A percentile compares a stretch with the other conserved stretches of the same genome.
Conservation (phyloP, 1,140 invertebrate species). For the Battus philenor region DNA sequence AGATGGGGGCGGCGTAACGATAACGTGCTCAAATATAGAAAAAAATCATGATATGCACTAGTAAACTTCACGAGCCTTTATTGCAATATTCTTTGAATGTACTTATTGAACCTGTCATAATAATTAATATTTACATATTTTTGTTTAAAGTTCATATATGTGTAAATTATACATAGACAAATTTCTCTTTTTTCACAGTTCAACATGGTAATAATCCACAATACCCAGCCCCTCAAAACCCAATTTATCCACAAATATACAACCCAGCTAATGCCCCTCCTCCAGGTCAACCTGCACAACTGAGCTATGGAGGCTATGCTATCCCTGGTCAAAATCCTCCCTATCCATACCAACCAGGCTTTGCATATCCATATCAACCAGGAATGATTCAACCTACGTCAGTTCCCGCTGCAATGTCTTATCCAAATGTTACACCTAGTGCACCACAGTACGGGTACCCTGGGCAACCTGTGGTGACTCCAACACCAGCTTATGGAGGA, state of each 20-base stretch:
- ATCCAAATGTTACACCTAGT: constrained; percentile 29
- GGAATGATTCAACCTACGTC: constrained; percentile 15
- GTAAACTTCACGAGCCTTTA: no score
- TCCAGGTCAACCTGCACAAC: constrained; percentile 31
- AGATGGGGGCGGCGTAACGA: no score
- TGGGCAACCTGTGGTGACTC: constrained; percentile 33
- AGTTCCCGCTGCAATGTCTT: constrained; percentile 44
- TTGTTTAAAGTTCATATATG: neutral
- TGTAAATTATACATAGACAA: neutral
- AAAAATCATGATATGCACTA: no score
- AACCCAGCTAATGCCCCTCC: constrained; percentile 41
- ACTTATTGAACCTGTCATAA: neutral
- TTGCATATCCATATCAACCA: constrained; percentile 34
- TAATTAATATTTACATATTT: no score
- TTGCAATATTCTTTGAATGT: no score
- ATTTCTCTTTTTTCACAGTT: constrained; percentile 26
- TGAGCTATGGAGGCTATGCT: constrained; percentile 24
- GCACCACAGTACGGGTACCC: constrained; percentile 35
- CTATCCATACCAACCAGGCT: constrained; percentile 36
- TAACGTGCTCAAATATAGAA: no score
- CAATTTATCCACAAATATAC: constrained; percentile 52
- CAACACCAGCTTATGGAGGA: constrained; percentile 28
- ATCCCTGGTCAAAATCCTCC: constrained; percentile 25
- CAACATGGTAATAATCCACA: constrained; percentile 44
- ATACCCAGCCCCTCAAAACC: constrained; percentile 45